Percentiles rank a stretch among this genome's conserved stretches.
These are phyloP conservation scores for Pseudomyrmex flavicornis DNA, from an alignment of 1,140 invertebrate genomes.

Conservation along the genomic window DNA sequence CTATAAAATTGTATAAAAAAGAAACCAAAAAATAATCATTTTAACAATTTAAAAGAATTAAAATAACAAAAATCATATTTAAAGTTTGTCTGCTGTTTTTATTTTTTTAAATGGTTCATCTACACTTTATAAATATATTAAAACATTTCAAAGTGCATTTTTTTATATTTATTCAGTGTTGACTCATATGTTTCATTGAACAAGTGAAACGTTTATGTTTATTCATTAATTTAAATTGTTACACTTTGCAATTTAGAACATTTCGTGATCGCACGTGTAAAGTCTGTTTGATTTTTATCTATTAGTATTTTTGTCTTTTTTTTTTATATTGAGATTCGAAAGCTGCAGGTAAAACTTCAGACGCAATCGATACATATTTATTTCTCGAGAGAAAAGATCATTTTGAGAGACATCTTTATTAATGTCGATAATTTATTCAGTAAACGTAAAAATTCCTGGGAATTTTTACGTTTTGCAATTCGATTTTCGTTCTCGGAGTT, in stretches of 20 bases:
- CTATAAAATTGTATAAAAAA: too few relatives aligned
- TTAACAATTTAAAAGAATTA: too few relatives aligned
- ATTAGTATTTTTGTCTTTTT: neutral
- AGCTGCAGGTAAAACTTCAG: too few relatives aligned
- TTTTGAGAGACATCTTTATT: neutral
- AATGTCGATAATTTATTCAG: neutral
- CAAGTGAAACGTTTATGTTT: neutral
- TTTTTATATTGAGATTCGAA: neutral
- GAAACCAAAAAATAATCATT: too few relatives aligned
- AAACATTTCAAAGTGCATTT: neutral
- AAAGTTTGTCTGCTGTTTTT: too few relatives aligned
- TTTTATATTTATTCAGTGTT: neutral
- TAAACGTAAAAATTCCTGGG: too few relatives aligned
- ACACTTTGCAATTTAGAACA: neutral
- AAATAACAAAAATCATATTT: too few relatives aligned
- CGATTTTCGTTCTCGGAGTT: neutral
- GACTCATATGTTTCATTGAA: neutral
- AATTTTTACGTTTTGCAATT: neutral
- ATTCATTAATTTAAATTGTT: slow-evolving; percentile 3
- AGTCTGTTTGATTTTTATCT: neutral
- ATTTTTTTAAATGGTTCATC: too few relatives aligned
- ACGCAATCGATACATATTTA: too few relatives aligned
- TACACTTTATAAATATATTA: too few relatives aligned
- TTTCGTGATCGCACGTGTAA: neutral
- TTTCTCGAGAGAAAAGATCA: too few relatives aligned